phyloP scores from a whole-genome alignment of 2,888 invertebrate species.

The Tetropium fuscum region DNA sequence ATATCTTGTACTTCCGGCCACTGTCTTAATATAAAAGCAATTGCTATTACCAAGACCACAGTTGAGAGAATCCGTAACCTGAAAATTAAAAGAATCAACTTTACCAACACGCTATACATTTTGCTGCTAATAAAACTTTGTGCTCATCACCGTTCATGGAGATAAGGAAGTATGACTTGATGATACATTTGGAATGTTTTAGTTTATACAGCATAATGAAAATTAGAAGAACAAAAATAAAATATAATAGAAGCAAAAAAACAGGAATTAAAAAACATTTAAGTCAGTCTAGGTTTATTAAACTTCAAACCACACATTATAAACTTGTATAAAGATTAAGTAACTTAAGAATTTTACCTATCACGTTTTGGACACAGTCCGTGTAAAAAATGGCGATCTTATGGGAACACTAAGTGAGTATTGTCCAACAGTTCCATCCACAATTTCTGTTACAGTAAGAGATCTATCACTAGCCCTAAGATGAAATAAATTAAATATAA shows the following conservation, averaged over 20 bases:
- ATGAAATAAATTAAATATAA: conserved; percentile 47
- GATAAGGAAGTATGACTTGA: too few relatives aligned
- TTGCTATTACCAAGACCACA: conserved; percentile 81
- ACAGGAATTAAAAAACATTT: conserved; percentile 5
- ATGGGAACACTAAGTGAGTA: conserved; percentile 46
- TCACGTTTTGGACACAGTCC: conserved; percentile 58
- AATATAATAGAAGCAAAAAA: background rate
- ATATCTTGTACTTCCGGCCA: conserved; percentile 91
- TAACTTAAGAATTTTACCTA: conserved; percentile 37
- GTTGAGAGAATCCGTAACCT: conserved; percentile 91
- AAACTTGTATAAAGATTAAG: conserved; percentile 5
- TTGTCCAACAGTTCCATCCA: conserved; percentile 45
- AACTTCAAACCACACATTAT: conserved; percentile 30
- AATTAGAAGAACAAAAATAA: conserved; percentile 16
- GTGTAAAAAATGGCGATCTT: conserved; percentile 56
- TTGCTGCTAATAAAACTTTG: too few relatives aligned
- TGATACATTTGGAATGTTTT: too few relatives aligned
- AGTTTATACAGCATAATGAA: too few relatives aligned
- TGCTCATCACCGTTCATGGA: too few relatives aligned
- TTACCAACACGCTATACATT: too few relatives aligned
- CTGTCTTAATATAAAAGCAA: conserved; percentile 87
- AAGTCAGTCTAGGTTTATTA: conserved; percentile 53
- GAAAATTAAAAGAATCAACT: conserved; percentile 64
- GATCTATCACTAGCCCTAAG: conserved; percentile 60
- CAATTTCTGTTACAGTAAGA: conserved; percentile 61